These are phyloP conservation scores for Chionodraco myersi DNA, from an alignment of 2,113 vertebrate genomes.

Conservation along the genomic window DNA sequence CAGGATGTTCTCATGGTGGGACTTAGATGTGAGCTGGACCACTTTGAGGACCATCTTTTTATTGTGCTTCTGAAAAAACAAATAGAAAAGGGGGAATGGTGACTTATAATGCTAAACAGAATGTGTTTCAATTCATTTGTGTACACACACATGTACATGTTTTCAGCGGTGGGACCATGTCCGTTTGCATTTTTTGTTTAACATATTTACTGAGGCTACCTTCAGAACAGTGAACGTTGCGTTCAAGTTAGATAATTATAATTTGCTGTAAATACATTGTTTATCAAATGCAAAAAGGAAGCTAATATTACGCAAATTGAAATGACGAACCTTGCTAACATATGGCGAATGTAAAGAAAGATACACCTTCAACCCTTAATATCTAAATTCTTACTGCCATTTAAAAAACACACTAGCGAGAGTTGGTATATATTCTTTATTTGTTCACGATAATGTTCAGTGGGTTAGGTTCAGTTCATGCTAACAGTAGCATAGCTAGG, in stretches of 20 bases:
- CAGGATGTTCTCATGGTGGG: conserved; percentile 87
- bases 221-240: not conserved
- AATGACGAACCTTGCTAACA: not conserved
- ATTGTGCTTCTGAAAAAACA: conserved; percentile 47
- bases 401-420: no score
- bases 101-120: not conserved
- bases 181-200: not conserved
- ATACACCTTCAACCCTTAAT: not conserved
- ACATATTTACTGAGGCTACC: not conserved
- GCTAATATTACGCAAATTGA: not conserved
- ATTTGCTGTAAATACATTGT: not conserved
- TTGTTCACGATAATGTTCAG: not conserved
- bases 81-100: not conserved
- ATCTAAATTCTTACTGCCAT: not conserved
- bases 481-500: conserved; percentile 51
- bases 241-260: not conserved
- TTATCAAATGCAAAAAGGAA: not conserved
- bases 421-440: not conserved
- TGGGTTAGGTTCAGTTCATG: not conserved
- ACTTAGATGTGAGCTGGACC: conserved; percentile 89
- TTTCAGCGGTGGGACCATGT: not conserved
- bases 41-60: conserved; percentile 86
- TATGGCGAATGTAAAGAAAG: no score
- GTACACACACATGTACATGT: not conserved
- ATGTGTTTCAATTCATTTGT: not conserved